Evolutionary conservation across 1,140 invertebrate species (phyloP).

Genomic region (Ceratosolen solmsi): DNA sequence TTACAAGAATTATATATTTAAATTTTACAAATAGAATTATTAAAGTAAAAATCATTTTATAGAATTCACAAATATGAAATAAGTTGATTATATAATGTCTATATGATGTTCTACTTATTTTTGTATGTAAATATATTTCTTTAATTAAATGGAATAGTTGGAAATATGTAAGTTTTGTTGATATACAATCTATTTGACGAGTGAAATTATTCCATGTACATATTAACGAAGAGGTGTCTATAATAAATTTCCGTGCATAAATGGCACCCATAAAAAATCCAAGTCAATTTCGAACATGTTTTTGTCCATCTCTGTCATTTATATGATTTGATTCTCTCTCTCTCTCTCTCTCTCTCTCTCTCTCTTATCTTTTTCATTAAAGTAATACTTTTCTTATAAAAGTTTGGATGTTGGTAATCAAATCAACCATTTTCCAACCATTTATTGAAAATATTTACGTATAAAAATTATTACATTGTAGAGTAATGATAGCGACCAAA

Average conservation of each 20-base stretch:
- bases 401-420: no score
- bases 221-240: not conserved
- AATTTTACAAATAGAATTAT: no score
- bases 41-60: no score
- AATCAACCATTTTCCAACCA: no score
- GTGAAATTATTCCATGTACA: slow-evolving; percentile 29
- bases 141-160: slow-evolving; percentile 3
- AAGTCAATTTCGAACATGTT: not conserved
- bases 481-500: slow-evolving; percentile 9
- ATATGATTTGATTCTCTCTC: not conserved
- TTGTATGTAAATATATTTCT: no score
- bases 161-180: slow-evolving; percentile 6
- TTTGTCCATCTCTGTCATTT: no score
- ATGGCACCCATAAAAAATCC: not conserved
- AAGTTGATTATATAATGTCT: no score
- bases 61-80: not conserved
- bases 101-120: no score
- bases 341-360: not conserved
- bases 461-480: no score
- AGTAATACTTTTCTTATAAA: no score
- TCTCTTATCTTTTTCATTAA: not conserved
- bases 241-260: slow-evolving; percentile 32
- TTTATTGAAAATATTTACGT: no score
- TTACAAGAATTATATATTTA: no score
- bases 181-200: slow-evolving; percentile 22